Conservation (phyloP, 2,888 invertebrate species). For the Zhuqinia jingwanae region DNA sequence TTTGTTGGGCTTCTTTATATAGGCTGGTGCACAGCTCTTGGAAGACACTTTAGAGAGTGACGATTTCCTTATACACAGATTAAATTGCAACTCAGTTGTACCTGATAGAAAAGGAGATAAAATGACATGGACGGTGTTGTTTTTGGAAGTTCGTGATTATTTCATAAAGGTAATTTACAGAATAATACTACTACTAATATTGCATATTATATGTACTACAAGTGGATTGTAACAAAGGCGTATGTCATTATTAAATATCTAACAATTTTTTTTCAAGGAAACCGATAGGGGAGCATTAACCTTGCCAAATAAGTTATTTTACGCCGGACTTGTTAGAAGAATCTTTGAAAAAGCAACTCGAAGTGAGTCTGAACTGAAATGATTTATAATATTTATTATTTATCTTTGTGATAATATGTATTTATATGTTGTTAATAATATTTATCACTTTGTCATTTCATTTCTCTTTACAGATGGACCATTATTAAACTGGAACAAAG, state of each 20-base stretch:
- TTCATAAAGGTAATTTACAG: constrained; percentile 60
- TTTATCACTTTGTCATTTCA: too few species aligned
- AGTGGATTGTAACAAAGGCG: too few species aligned
- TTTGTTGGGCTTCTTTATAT: too few species aligned
- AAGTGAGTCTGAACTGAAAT: constrained; percentile 53
- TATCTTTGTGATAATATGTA: too few species aligned
- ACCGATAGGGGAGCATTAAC: constrained; percentile 49
- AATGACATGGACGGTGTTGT: constrained; percentile 68
- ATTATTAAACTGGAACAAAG: constrained; percentile 43
- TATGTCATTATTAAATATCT: too few species aligned
- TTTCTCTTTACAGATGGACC: not conserved
- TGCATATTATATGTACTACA: too few species aligned
- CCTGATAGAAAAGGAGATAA: constrained; percentile 57
- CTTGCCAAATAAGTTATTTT: constrained; percentile 33
- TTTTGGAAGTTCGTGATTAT: constrained; percentile 64
- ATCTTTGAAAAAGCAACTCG: constrained; percentile 63
- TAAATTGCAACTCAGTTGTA: constrained; percentile 69
- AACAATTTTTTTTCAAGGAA: constrained; percentile 61
- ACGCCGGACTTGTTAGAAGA: constrained; percentile 43
- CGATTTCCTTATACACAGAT: constrained; percentile 40
- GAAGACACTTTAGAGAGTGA: constrained; percentile 30
- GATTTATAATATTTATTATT: not conserved
- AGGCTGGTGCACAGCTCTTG: constrained; percentile 40
- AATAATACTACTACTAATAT: not conserved
- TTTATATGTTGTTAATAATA: too few species aligned